Evolutionary conservation across 2,797 vertebrate species (phyloP), one percentile per base, ranked within the genome.

Genomic region (Muscicapa comitata): DNA sequence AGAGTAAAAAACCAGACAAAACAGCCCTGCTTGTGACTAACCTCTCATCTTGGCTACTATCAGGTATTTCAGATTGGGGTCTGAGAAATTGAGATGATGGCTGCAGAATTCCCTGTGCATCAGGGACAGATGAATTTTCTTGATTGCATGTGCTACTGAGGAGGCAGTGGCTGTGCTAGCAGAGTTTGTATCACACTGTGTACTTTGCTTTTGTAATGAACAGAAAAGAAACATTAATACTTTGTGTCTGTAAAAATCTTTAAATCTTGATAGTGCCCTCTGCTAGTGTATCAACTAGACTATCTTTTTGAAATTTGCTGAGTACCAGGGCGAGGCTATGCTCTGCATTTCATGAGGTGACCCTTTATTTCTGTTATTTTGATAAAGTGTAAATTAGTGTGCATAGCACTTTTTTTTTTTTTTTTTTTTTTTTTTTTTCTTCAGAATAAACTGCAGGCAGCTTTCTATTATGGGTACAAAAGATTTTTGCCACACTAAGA

Each of bases 261-360:
- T 82, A 62, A 70, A 77, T 9, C 28, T 40, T 63, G 14, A 26
- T 54, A 26, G 3, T 47, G 24, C 38, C 5, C 33, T 61, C 42
- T 87, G 9, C 40, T 66, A 55, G 12, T 58, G 26, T 58, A 31
- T 68, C 78, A 65, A 23, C 18, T 48, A 24, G 26, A 26, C 55
- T 57, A 61, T 26, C 16, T 53, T 48, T 78, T 23, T 55, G 16
- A 84, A 68, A 61, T 58, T 24, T 66, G 25, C 8, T 50, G n/a
- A 42, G 6, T 50, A 38, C 21, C 28, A n/a, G 10, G 12, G 24
- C 0, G 1, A 53, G 7, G 7, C 4, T 63, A 11, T 74, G 25
- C 42, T 35, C 51, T 58, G 25, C 8, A 45, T 86, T 80, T 88
- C n/a, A 31, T 25, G 18, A 24, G 9, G 9, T n/a, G 9, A 25